These are phyloP conservation scores for Heterotis niloticus DNA, from an alignment of 2,113 vertebrate genomes.

Conservation along the genomic window DNA sequence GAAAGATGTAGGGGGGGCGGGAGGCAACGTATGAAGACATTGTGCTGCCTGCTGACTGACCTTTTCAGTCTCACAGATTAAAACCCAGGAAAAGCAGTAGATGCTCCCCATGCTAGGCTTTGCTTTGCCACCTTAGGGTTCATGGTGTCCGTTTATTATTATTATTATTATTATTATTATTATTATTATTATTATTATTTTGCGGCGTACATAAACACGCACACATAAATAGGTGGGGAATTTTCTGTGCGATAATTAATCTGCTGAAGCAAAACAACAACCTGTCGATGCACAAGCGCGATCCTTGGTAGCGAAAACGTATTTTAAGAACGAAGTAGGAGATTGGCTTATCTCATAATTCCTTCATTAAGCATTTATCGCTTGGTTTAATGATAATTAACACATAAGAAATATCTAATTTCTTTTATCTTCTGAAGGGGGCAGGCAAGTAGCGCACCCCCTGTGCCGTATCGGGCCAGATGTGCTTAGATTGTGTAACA, in stretches of 20 bases:
- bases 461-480: background rate
- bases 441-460: background rate
- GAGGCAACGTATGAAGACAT: slow-evolving; percentile 5
- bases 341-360: slow-evolving; percentile 28
- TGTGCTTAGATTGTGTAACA: slow-evolving; percentile 14
- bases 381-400: slow-evolving; percentile 29
- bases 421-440: slow-evolving; percentile 23
- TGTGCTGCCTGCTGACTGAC: background rate
- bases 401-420: slow-evolving; percentile 3
- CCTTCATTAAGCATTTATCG: slow-evolving; percentile 30
- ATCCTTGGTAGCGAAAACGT: slow-evolving; percentile 10
- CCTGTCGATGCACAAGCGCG: background rate
- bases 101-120: background rate
- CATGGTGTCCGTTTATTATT: background rate
- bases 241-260: background rate
- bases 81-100: background rate
- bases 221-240: background rate
- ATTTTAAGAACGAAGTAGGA: slow-evolving; percentile 24
- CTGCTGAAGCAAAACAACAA: background rate
- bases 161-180: too few species aligned
- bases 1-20: background rate
- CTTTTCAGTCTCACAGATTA: slow-evolving; percentile 6
- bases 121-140: background rate
- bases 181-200: too few species aligned
- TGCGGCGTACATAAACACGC: background rate